Evolutionary conservation across 2,797 vertebrate species (phyloP), one percentile per base, ranked within the genome.

Genomic region (Orestias chungarensis): DNA sequence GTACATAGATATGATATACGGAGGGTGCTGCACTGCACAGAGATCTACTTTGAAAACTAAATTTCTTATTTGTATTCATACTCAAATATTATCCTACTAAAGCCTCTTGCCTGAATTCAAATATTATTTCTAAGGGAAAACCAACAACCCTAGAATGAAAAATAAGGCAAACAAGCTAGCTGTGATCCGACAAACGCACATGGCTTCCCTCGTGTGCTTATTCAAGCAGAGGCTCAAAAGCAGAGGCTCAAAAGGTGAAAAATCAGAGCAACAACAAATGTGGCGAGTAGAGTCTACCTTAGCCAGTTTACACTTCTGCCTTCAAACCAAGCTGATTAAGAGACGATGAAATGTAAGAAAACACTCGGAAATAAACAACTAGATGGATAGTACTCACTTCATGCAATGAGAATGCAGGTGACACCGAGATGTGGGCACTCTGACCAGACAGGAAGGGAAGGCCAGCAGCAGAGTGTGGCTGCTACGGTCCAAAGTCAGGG

Each of bases 351-450:
- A 38, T 25, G 57, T 50, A 31, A 43, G 70, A 69, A 73, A 62
- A 33, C 33, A 47, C 42, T 17, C 5, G 29, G 33, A 44, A 57
- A 35, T 14, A 62, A 62, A 44, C 23, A 54, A 25, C 20, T 6
- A 47, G 43, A n/a, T 15, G 50, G 23, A 23, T 23, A 14, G 17
- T 33, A 54, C 96, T 96, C 87, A 99, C 98, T 96, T 99, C 95
- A 98, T 97, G 91, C 98, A 99, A 81, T 95, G 95, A 0, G 97
- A 95, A 86, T 98, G 93, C 74, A 97, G 96, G 86, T 98, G 96
- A 92, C 98, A 99, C 73, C 97, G 96, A 1, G 97, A 96, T 15
- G 97, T 94, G 0, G 97, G 96, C 50, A 97, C 94, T 11, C 96
- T 93, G 59, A 98, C 96, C 89, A 99, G 94, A 0, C 98, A 99